Evolutionary conservation across 2,797 vertebrate species (phyloP), one percentile per base, ranked within the genome.

Genomic region (Percopsis omiscomaycus): DNA sequence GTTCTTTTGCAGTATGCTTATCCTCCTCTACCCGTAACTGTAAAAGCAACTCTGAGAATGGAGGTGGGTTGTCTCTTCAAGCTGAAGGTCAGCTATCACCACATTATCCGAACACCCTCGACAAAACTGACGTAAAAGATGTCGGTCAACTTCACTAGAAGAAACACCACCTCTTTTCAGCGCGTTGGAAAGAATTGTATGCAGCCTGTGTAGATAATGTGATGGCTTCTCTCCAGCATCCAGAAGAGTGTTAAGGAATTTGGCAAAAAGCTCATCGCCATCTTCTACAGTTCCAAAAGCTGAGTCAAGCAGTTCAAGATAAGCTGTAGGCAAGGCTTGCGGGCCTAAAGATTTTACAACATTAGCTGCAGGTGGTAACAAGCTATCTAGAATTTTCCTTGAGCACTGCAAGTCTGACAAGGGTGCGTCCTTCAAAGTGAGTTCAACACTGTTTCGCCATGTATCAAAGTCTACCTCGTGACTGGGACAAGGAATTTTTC

Each of bases 211-310:
- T 37, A 73, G 16, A 9, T 53, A 68, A 44, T 46, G 30, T 14
- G 71, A 73, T 0, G 59, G 61, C 28, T 50, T 64, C 50, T 64
- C 55, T 27, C 55, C 66, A 54, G 13, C 8, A 28, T 71, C 9
- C 37, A 66, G 69, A 16, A 64, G 15, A 11, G 51, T 71, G 15
- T 55, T 61, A 5, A 71, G 50, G 30, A 60, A 71, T 29, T 4
- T 48, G 8, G 57, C 62, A 55, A 65, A 69, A 6, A 61, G 66
- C 15, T 71, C 50, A n/a, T 71, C 68, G 4, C 64, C 59, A 64
- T 73, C 71, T 46, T 61, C 52, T 0, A 67, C 52, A 3, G 22
- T 53, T 11, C 54, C 53, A 11, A 61, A 73, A 15, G 68, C 61
- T 12, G 69, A 65, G 8, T 73, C 60, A 22, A 73, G 42, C 5